These are phyloP conservation scores for Eristalis tenax DNA, from an alignment of 2,888 invertebrate species.

Conservation along the genomic window DNA sequence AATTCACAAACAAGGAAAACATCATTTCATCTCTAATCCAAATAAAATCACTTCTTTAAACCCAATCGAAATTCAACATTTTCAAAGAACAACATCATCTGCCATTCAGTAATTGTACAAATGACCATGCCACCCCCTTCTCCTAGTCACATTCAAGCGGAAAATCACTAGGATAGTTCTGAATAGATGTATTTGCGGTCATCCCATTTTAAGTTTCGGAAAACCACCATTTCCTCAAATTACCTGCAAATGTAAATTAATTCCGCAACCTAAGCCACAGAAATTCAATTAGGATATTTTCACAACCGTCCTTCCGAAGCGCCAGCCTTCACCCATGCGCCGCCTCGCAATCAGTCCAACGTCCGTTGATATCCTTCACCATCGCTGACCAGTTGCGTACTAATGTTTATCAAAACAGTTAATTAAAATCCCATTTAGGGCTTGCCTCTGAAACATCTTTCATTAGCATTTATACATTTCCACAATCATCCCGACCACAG, in stretches of 20 bases:
- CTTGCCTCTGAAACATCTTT: slow-evolving; percentile 17
- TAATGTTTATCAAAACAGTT: slow-evolving; percentile 66
- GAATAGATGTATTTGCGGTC: neutral
- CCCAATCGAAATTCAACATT: neutral
- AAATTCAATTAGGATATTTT: slow-evolving; percentile 64
- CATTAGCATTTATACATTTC: slow-evolving; percentile 52
- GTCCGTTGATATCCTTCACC: slow-evolving; percentile 34
- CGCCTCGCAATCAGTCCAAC: too few species aligned
- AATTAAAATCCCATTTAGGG: slow-evolving; percentile 66
- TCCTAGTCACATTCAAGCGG: neutral
- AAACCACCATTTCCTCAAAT: slow-evolving; percentile 37
- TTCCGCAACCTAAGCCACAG: slow-evolving; percentile 29
- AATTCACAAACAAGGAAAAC: too few species aligned
- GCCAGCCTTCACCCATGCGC: neutral
- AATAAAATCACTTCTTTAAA: too few species aligned
- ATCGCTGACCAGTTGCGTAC: slow-evolving; percentile 20
- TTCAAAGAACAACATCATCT: neutral
- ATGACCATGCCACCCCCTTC: neutral
- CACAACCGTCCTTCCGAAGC: neutral
- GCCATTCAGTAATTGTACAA: neutral
- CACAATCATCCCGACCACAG: neutral
- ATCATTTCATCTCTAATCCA: too few species aligned
- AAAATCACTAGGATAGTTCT: neutral
- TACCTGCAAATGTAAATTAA: slow-evolving; percentile 31
- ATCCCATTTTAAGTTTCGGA: slow-evolving; percentile 23